A percentile compares a stretch with the other conserved stretches of the same genome.
Evolutionary conservation across 2,113 vertebrate genomes (phyloP).

Genomic region (Colistium nudipinnis): DNA sequence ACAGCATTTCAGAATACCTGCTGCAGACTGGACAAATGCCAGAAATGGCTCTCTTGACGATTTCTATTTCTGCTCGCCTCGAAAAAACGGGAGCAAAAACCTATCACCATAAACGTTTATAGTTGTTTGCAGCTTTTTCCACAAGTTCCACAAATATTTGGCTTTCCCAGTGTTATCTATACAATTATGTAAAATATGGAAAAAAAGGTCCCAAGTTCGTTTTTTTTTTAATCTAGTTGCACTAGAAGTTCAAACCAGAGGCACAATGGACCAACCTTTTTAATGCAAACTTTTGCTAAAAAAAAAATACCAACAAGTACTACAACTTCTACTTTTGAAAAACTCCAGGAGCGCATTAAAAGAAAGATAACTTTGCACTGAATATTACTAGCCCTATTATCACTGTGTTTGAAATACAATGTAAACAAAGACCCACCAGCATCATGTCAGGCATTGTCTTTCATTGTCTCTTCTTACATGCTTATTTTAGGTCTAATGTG

Average conservation of each 20-base stretch:
- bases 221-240: conserved; percentile 18
- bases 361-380: no score
- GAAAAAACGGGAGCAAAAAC: conserved; percentile 13
- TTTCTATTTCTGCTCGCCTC: conserved; percentile 27
- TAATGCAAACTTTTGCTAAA: conserved; percentile 18
- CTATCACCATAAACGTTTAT: conserved; percentile 14
- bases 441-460: background rate
- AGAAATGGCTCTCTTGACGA: background rate
- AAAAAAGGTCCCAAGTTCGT: conserved; percentile 22
- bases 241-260: conserved; percentile 9
- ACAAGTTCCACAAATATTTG: conserved; percentile 38
- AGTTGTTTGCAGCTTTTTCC: conserved; percentile 28
- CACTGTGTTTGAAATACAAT: background rate
- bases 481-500: background rate
- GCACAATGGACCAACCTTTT: conserved; percentile 10
- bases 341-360: conserved; percentile 3
- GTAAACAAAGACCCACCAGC: background rate
- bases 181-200: background rate
- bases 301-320: conserved; percentile 24
- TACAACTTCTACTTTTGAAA: conserved; percentile 11
- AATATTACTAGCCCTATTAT: no score
- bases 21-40: background rate
- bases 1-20: conserved; percentile 9
- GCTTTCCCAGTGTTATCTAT: conserved; percentile 14
- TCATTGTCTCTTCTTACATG: background rate